Evolutionary conservation across 1,140 invertebrate genomes (phyloP).

Genomic region (Pseudomyrmex dendroicus): DNA sequence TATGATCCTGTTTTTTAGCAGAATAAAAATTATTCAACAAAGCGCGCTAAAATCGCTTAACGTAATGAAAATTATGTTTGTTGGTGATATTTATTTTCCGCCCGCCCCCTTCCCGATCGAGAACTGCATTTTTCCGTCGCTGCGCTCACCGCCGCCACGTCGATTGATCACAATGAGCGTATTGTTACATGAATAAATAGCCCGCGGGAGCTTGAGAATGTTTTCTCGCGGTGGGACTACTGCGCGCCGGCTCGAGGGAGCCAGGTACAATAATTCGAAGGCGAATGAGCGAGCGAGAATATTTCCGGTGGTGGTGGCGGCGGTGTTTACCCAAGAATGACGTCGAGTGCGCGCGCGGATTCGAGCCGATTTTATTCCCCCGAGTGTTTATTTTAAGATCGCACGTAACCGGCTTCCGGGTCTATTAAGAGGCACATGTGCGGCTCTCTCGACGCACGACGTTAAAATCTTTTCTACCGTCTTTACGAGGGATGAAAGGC

Average conservation of each 20-base stretch:
- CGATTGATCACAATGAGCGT: slow-evolving; percentile 57
- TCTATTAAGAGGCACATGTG: slow-evolving; percentile 44
- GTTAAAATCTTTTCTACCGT: slow-evolving; percentile 52
- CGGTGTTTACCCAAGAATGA: slow-evolving; percentile 66
- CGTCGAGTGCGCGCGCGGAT: slow-evolving; percentile 63
- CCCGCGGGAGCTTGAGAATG: slow-evolving; percentile 46
- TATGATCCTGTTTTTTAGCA: not conserved
- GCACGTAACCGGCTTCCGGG: slow-evolving; percentile 44
- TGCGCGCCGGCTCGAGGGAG: slow-evolving; percentile 1
- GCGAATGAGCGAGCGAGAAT: slow-evolving; percentile 29
- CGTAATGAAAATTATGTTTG: slow-evolving; percentile 40
- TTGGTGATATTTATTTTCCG: slow-evolving; percentile 31
- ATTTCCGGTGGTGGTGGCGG: slow-evolving; percentile 64
- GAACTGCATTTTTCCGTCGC: slow-evolving; percentile 9
- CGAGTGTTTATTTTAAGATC: slow-evolving; percentile 59
- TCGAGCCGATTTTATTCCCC: slow-evolving; percentile 53
- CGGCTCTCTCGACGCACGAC: not conserved
- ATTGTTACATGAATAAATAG: slow-evolving; percentile 58
- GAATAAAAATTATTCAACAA: not conserved
- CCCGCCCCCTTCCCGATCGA: not conserved
- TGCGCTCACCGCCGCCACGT: slow-evolving; percentile 13
- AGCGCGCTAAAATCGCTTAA: not conserved
- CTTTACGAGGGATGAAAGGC: slow-evolving; percentile 16
- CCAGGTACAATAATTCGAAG: slow-evolving; percentile 39
- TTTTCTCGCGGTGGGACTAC: slow-evolving; percentile 45